Percentiles rank a stretch among this genome's conserved stretches.
These are phyloP conservation scores for Capromys pilorides DNA, from an alignment of 2,797 vertebrate genomes.

Conservation along the genomic window DNA sequence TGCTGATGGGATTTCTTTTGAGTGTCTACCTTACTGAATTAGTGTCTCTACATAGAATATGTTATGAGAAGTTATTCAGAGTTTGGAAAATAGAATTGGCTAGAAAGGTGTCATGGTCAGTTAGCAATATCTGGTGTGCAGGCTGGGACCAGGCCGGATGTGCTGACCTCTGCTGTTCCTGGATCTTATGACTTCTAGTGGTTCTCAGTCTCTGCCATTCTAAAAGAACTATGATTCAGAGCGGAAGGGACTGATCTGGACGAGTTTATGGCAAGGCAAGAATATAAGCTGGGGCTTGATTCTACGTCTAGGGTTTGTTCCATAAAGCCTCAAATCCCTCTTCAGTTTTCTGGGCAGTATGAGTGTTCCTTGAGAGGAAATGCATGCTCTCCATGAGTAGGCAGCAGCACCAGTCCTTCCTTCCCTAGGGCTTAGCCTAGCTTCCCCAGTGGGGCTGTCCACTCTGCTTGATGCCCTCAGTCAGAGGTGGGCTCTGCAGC, in stretches of 20 bases:
- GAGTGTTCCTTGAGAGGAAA: slow-evolving; percentile 4
- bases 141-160: neutral
- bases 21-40: slow-evolving; percentile 2
- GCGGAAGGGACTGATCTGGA: neutral
- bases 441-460: neutral
- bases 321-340: neutral
- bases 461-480: neutral
- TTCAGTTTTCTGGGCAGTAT: neutral
- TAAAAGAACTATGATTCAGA: neutral
- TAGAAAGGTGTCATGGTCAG: neutral
- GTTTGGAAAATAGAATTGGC: neutral
- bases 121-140: neutral
- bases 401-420: neutral
- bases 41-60: neutral
- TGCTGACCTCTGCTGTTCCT: neutral
- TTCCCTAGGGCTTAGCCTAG: neutral
- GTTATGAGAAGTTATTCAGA: neutral
- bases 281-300: neutral
- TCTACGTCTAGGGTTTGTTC: neutral
- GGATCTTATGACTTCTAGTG: neutral
- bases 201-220: slow-evolving; percentile 16
- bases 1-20: slow-evolving; percentile 3
- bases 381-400: neutral
- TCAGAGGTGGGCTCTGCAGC: neutral
- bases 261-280: neutral